Conservation (phyloP, 2,888 invertebrate genomes). For the Leptopilina myrica region DNA sequence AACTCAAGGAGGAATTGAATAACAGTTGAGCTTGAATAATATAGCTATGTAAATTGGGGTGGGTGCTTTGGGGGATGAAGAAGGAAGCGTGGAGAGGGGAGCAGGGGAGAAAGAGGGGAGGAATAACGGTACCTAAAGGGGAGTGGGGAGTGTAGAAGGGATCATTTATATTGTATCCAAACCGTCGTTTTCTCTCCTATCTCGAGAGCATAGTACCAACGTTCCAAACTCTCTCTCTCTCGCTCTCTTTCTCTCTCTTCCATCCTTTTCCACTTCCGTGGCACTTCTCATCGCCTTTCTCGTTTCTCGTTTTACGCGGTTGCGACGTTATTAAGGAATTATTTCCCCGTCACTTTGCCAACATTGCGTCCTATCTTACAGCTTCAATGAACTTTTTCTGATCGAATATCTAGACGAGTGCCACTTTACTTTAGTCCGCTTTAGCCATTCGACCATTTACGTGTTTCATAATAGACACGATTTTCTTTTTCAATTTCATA, state of each 20-base stretch:
- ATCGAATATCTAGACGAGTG: conserved; percentile 10
- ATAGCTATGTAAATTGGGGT: conserved; percentile 73
- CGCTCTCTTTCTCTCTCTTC: not conserved
- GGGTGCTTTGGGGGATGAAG: conserved; percentile 43
- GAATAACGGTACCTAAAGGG: conserved; percentile 42
- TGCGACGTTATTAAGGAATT: conserved; percentile 43
- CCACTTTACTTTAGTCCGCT: not conserved
- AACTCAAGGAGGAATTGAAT: conserved; percentile 73
- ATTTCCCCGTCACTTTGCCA: conserved; percentile 40
- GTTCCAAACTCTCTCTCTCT: conserved; percentile 37
- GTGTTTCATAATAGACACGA: no score
- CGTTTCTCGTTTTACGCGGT: conserved; percentile 39
- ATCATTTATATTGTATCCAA: conserved; percentile 73
- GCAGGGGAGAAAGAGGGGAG: no score
- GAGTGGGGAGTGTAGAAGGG: conserved; percentile 62
- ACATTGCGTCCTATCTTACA: conserved; percentile 24
- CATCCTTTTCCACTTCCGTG: conserved; percentile 31
- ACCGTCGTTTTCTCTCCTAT: conserved; percentile 55
- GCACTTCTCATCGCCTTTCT: conserved; percentile 30
- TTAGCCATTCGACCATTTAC: no score
- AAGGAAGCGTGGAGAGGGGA: conserved; percentile 29
- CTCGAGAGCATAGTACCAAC: conserved; percentile 47
- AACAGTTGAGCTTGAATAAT: conserved; percentile 74
- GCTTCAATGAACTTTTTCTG: conserved; percentile 28
- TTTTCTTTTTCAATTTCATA: no score